These are phyloP conservation scores for Macropis europaea DNA, from an alignment of 2,888 invertebrate genomes.

Conservation along the genomic window DNA sequence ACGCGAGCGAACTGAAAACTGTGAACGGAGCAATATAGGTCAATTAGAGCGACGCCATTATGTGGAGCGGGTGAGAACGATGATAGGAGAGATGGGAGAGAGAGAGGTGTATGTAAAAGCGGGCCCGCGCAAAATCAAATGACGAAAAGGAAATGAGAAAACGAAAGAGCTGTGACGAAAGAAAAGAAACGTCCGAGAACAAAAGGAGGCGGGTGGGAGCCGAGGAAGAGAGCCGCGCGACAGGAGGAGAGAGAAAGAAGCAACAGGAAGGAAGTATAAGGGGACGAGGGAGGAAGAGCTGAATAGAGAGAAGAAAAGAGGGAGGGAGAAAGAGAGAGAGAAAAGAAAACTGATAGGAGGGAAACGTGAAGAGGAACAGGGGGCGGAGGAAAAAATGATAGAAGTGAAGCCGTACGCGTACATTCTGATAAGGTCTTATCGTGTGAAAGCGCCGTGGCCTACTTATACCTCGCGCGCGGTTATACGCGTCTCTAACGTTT, in stretches of 20 bases:
- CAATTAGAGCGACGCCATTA: background rate
- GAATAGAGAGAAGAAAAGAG: background rate
- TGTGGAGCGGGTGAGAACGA: background rate
- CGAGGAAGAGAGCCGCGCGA: background rate
- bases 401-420: slow-evolving; percentile 60
- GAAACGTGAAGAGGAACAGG: slow-evolving; percentile 8
- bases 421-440: slow-evolving; percentile 77
- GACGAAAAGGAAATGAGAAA: background rate
- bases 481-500: slow-evolving; percentile 52
- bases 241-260: background rate
- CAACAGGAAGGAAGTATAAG: background rate
- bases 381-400: slow-evolving; percentile 35
- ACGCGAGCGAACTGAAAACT: background rate
- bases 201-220: background rate
- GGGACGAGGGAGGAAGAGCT: too few relatives aligned
- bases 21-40: background rate
- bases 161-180: background rate
- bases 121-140: background rate
- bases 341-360: slow-evolving; percentile 14
- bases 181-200: background rate
- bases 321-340: background rate
- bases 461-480: slow-evolving; percentile 68
- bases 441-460: slow-evolving; percentile 79
- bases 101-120: too few relatives aligned
- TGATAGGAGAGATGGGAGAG: background rate